Percentiles rank a stretch among this genome's conserved stretches.
phyloP scores from a whole-genome alignment of 37 sponge, comb jelly and placozoan genomes.

The Halisarca cf. caerulea region DNA sequence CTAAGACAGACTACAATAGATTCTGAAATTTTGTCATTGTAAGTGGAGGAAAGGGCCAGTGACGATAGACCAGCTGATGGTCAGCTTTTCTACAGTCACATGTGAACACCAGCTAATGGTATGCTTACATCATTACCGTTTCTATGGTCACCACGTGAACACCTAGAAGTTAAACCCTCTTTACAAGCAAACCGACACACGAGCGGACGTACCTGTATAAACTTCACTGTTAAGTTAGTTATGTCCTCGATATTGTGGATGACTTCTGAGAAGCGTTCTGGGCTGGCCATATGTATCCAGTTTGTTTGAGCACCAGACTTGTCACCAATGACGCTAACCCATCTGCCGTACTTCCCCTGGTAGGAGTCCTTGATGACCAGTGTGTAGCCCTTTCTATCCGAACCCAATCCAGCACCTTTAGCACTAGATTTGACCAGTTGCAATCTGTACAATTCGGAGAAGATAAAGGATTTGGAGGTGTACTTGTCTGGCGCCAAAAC shows the following conservation, averaged over 20 bases:
- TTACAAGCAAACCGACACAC: background rate
- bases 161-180: too few species aligned
- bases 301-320: background rate
- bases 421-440: background rate
- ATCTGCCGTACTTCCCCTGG: background rate
- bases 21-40: too few species aligned
- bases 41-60: too few species aligned
- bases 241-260: background rate
- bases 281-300: background rate
- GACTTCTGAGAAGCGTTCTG: background rate
- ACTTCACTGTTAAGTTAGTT: background rate
- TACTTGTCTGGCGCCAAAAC: background rate
- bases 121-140: too few species aligned
- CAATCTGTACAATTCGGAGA: background rate
- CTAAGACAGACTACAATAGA: too few species aligned
- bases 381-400: background rate
- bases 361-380: background rate
- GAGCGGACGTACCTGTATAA: background rate
- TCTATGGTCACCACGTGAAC: too few species aligned
- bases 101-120: too few species aligned
- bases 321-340: background rate
- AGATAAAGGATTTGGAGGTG: background rate
- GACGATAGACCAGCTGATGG: too few species aligned
- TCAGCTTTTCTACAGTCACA: too few species aligned
- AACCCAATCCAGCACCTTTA: background rate